Evolutionary conservation across 2,113 vertebrate genomes (phyloP), one percentile per base, ranked within the genome.

Genomic region (Labeo rohita): DNA sequence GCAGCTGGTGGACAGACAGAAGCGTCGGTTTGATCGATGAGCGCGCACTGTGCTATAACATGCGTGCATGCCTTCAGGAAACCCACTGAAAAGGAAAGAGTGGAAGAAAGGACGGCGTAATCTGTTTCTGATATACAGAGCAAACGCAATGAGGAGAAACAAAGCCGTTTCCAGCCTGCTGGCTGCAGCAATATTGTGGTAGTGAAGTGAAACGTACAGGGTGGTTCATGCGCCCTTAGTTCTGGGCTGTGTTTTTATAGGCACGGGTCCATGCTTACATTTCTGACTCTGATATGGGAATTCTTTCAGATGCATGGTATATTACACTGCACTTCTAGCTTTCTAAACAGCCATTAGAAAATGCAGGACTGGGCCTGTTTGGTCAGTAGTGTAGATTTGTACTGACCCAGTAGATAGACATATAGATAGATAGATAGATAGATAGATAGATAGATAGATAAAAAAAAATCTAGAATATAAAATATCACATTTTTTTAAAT

Each of bases 101-200:
- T 6, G 6, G 21, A 6, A 47, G 72, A 90, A 85, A 80, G 8
- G 13, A 84, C 49, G 34, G 49, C 73, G 61, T 84, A 88, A 88
- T 90, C 85, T 87, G 86, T 85, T 87, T 89, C 85, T 87, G 70
- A 88, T 89, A 84, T 84, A 84, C 86, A 61, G 59, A 86, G 59
- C 76, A 84, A 87, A 84, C 45, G 52, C 54, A 83, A 34, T 74
- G 50, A 61, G 28, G 45, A 78, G 52, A 86, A 80, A 76, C 72
- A 75, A 65, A 81, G 72, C 50, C 54, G 28, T 63, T 78, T 85
- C 28, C 18, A 85, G 28, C 4, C 70, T 39, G 68, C 23, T 50
- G 65, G 65, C 36, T 86, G 56, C 80, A 80, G 18, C 56, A 63
- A 8, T 78, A 83, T 63, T 78, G 80, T 86, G 65, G 28, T 49